phyloP scores from a whole-genome alignment of 2,113 vertebrate genomes.

The Pterocles burchelli region DNA sequence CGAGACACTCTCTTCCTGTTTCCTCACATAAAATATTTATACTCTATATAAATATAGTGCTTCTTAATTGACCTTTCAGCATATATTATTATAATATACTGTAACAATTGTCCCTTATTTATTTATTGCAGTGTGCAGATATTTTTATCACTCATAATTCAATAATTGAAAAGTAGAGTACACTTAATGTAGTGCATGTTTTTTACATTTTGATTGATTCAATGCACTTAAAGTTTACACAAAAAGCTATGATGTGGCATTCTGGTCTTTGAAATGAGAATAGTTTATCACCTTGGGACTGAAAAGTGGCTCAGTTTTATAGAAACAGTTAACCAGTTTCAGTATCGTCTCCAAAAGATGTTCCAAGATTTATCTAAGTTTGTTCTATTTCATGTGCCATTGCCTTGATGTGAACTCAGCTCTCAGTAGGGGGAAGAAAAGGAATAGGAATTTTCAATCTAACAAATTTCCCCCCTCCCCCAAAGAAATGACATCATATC shows the following conservation, averaged over 20 bases:
- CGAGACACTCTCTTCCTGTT: slow-evolving; percentile 42
- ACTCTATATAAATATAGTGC: slow-evolving; percentile 3
- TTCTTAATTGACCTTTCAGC: slow-evolving; percentile 30
- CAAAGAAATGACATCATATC: neutral
- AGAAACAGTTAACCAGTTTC: neutral
- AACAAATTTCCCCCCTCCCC: neutral
- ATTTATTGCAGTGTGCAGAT: neutral
- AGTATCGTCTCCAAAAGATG: neutral
- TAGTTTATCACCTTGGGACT: neutral
- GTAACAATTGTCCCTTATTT: neutral
- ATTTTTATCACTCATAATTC: slow-evolving; percentile 7
- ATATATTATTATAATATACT: neutral
- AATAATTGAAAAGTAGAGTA: neutral
- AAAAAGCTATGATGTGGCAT: neutral
- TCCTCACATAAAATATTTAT: slow-evolving; percentile 62
- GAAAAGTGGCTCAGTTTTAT: neutral
- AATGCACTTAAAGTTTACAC: neutral
- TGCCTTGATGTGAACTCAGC: neutral
- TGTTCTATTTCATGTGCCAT: neutral
- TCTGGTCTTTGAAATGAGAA: neutral
- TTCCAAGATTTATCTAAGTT: neutral
- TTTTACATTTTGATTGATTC: neutral
- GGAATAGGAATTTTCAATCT: neutral
- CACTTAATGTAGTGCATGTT: neutral
- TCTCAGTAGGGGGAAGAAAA: neutral